Conservation (phyloP, 2,797 vertebrate genomes). For the Halcyon badia region DNA sequence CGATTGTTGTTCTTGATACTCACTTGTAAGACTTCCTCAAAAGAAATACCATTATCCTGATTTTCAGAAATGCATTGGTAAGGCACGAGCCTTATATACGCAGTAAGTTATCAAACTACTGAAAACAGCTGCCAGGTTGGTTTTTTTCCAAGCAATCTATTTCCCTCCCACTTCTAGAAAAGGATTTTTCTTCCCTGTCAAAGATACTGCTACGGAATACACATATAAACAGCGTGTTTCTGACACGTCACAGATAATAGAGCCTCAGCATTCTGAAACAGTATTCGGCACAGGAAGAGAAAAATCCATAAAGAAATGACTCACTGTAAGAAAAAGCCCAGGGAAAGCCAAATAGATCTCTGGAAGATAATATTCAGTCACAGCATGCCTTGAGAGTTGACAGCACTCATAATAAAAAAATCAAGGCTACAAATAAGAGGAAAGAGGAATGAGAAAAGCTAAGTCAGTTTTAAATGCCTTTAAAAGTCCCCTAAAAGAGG, state of each 20-base stretch:
- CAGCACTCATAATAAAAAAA: neutral
- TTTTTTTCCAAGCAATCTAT: neutral
- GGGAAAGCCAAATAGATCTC: neutral
- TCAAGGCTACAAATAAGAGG: neutral
- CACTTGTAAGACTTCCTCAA: neutral
- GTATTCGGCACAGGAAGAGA: neutral
- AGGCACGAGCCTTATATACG: accelerated
- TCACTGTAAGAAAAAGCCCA: neutral
- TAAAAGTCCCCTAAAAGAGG: neutral
- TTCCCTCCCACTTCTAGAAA: neutral
- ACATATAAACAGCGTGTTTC: neutral
- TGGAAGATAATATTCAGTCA: neutral
- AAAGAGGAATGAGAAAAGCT: neutral
- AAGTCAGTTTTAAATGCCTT: neutral
- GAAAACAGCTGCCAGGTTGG: neutral
- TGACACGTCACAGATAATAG: neutral
- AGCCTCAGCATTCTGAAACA: neutral
- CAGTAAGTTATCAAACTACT: neutral
- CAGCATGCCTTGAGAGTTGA: neutral
- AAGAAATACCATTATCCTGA: neutral
- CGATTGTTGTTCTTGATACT: neutral
- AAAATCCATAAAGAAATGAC: neutral
- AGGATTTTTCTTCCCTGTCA: neutral
- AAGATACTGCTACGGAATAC: neutral
- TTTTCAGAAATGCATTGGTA: neutral